Percentiles rank a stretch among this genome's conserved stretches.
These are phyloP conservation scores for Miichthys miiuy DNA, from an alignment of 2,797 vertebrate species.

Conservation along the genomic window DNA sequence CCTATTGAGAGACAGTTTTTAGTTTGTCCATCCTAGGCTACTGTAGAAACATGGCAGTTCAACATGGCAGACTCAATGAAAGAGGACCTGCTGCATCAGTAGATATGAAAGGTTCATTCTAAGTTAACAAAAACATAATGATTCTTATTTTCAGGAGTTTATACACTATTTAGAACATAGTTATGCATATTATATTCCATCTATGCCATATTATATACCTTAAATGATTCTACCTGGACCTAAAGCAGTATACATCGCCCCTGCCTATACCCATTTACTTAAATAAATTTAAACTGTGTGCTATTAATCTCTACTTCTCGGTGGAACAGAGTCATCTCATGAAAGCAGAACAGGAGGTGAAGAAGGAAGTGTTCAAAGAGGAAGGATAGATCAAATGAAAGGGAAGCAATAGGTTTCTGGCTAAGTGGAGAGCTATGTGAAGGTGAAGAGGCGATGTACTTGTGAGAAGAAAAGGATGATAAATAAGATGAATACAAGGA, in stretches of 20 bases:
- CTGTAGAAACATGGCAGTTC: too few relatives aligned
- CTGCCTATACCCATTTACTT: neutral
- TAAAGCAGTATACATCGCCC: neutral
- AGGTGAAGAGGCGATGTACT: slow-evolving; percentile 37
- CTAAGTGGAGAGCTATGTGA: slow-evolving; percentile 13
- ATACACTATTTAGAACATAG: too few relatives aligned
- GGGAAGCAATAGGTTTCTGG: slow-evolving; percentile 21
- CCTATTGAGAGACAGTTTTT: too few relatives aligned
- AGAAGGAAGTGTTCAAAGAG: slow-evolving; percentile 56
- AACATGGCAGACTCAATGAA: too few relatives aligned
- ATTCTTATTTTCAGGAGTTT: too few relatives aligned
- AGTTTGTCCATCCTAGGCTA: too few relatives aligned
- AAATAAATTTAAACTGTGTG: neutral
- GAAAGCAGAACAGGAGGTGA: slow-evolving; percentile 33
- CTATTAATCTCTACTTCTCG: slow-evolving; percentile 13
- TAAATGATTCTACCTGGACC: neutral
- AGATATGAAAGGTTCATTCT: too few relatives aligned
- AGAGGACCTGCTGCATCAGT: too few relatives aligned
- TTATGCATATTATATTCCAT: too few relatives aligned
- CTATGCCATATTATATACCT: too few relatives aligned
- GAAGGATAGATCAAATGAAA: slow-evolving; percentile 56
- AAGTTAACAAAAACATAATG: too few relatives aligned
- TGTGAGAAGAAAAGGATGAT: slow-evolving; percentile 45
- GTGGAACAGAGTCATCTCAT: slow-evolving; percentile 21
- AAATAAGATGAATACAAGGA: slow-evolving; percentile 49